Evolutionary conservation across 2,888 invertebrate genomes (phyloP).

Genomic region (Amphipoea lucens): DNA sequence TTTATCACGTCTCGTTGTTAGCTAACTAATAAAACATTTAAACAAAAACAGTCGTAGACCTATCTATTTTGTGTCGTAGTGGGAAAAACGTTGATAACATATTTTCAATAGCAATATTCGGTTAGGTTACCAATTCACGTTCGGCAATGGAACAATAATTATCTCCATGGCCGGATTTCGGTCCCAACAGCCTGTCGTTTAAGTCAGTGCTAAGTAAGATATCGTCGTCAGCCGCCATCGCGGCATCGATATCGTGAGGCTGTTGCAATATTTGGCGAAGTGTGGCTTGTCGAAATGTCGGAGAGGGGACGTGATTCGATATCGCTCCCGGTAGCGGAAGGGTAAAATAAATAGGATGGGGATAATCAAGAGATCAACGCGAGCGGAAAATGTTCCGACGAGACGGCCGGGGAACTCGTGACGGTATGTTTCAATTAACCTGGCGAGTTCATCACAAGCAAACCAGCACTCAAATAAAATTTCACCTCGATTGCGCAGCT

Average conservation of each 20-base stretch:
- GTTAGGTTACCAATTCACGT: background rate
- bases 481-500: background rate
- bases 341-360: conserved; percentile 54
- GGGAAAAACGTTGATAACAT: conserved; percentile 3
- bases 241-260: conserved; percentile 14
- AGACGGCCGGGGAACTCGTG: background rate
- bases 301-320: conserved; percentile 47
- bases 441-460: conserved; percentile 1
- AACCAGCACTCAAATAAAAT: background rate
- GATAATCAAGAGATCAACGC: conserved; percentile 63
- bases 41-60: background rate
- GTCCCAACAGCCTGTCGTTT: conserved; percentile 2
- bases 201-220: conserved; percentile 18
- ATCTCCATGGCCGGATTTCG: conserved; percentile 3
- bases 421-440: background rate
- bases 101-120: conserved; percentile 6
- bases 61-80: background rate
- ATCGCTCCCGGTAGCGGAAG: conserved; percentile 29
- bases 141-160: conserved; percentile 22
- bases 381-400: conserved; percentile 56
- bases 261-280: conserved; percentile 28
- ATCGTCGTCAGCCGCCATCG: conserved; percentile 12
- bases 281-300: background rate
- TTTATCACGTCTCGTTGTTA: conserved; percentile 14
- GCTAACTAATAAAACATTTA: background rate